phyloP scores from a whole-genome alignment of 2,113 vertebrate genomes.

The Accipiter cooperii region DNA sequence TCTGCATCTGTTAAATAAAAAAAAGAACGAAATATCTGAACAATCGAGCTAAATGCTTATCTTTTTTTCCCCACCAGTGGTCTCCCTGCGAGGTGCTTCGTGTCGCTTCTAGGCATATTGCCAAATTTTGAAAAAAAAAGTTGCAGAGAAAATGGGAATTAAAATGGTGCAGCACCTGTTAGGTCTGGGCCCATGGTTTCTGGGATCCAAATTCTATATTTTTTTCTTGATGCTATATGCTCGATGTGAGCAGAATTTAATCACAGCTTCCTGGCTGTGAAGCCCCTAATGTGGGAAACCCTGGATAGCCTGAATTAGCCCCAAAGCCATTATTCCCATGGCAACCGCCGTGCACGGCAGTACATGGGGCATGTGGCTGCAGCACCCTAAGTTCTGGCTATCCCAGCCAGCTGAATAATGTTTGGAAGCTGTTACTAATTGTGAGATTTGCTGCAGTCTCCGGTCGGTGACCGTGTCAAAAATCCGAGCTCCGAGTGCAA shows the following conservation, averaged over 20 bases:
- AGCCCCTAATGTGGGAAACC: background rate
- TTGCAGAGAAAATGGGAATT: background rate
- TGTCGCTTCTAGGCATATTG: background rate
- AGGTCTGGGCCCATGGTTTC: background rate
- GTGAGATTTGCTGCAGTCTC: background rate
- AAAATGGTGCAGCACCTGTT: background rate
- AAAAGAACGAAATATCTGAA: background rate
- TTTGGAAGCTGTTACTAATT: background rate
- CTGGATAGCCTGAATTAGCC: background rate
- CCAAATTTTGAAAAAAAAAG: background rate
- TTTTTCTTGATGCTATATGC: background rate
- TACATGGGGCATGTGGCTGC: background rate
- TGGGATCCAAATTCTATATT: background rate
- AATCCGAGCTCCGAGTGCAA: background rate
- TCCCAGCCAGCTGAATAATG: background rate
- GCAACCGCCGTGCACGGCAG: fast-evolving
- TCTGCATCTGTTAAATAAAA: background rate
- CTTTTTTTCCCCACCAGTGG: background rate
- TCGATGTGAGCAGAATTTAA: background rate
- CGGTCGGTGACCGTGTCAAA: fast-evolving
- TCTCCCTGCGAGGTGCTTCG: background rate
- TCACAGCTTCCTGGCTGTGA: background rate
- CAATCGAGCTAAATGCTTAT: background rate
- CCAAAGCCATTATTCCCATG: background rate
- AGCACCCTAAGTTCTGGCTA: background rate